Evolutionary conservation across 2,888 invertebrate genomes (phyloP).

Genomic region (Dyspetes luteomarginatus): DNA sequence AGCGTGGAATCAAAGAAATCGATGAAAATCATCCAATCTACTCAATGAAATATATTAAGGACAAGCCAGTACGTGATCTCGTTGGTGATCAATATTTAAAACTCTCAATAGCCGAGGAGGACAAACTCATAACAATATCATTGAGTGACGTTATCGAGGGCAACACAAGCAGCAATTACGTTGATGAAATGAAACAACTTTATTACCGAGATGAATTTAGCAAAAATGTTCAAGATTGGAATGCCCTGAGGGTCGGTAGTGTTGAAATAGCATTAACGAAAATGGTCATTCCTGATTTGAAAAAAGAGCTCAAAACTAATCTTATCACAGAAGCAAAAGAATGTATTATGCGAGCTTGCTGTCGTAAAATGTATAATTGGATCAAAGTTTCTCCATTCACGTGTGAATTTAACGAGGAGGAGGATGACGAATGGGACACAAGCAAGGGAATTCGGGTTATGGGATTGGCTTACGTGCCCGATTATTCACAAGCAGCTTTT

Average conservation of each 20-base stretch:
- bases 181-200: slow-evolving; percentile 95
- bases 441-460: slow-evolving; percentile 93
- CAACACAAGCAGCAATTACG: slow-evolving; percentile 90
- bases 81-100: slow-evolving; percentile 96
- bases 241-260: slow-evolving; percentile 93
- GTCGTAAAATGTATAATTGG: slow-evolving; percentile 95
- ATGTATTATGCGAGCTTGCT: slow-evolving; percentile 92
- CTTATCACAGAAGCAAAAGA: slow-evolving; percentile 95
- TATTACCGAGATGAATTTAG: slow-evolving; percentile 97
- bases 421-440: slow-evolving; percentile 96
- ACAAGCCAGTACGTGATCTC: slow-evolving; percentile 96
- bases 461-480: slow-evolving; percentile 94
- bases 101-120: slow-evolving; percentile 91
- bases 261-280: slow-evolving; percentile 94
- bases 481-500: slow-evolving; percentile 93
- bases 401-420: slow-evolving; percentile 90
- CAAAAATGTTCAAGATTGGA: slow-evolving; percentile 97
- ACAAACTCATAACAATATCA: slow-evolving; percentile 90
- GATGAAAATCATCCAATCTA: slow-evolving; percentile 97
- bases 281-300: slow-evolving; percentile 95
- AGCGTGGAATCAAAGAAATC: slow-evolving; percentile 96
- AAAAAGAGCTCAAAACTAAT: slow-evolving; percentile 92
- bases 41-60: slow-evolving; percentile 94
- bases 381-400: slow-evolving; percentile 94
- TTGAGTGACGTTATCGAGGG: slow-evolving; percentile 92